A percentile compares a stretch with the other conserved stretches of the same genome.
phyloP scores from a whole-genome alignment of 2,113 vertebrate genomes.

The Tragelaphus imberbis region DNA sequence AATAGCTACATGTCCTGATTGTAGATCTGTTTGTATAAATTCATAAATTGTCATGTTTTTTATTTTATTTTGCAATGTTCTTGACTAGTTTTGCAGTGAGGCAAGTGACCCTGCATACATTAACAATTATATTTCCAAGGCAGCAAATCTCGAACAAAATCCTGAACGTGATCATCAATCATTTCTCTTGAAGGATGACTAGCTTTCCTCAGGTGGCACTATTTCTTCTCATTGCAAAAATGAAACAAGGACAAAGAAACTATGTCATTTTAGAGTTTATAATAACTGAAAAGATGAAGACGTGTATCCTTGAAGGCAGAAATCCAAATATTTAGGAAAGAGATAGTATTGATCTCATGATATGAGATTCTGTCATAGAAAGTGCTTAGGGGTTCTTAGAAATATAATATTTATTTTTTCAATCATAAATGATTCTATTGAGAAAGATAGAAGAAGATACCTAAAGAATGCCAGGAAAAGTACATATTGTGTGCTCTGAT shows the following conservation, averaged over 20 bases:
- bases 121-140: slow-evolving; percentile 35
- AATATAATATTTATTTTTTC: slow-evolving; percentile 44
- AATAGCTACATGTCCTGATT: background rate
- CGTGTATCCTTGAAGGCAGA: slow-evolving; percentile 60
- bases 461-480: background rate
- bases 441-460: background rate
- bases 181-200: background rate
- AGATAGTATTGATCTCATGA: slow-evolving; percentile 40
- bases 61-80: background rate
- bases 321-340: slow-evolving; percentile 46
- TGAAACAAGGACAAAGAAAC: slow-evolving; percentile 23
- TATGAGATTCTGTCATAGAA: slow-evolving; percentile 38
- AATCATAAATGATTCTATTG: background rate
- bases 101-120: slow-evolving; percentile 27
- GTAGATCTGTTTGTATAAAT: background rate
- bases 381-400: slow-evolving; percentile 41
- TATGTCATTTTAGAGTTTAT: slow-evolving; percentile 25
- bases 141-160: background rate
- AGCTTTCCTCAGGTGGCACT: background rate
- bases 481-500: background rate
- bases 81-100: background rate
- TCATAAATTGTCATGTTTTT: background rate
- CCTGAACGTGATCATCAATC: background rate
- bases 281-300: slow-evolving; percentile 41
- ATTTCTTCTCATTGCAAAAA: slow-evolving; percentile 25